These are phyloP conservation scores for Drosophila bunnanda DNA, from an alignment of 2,888 invertebrate genomes.

Conservation along the genomic window DNA sequence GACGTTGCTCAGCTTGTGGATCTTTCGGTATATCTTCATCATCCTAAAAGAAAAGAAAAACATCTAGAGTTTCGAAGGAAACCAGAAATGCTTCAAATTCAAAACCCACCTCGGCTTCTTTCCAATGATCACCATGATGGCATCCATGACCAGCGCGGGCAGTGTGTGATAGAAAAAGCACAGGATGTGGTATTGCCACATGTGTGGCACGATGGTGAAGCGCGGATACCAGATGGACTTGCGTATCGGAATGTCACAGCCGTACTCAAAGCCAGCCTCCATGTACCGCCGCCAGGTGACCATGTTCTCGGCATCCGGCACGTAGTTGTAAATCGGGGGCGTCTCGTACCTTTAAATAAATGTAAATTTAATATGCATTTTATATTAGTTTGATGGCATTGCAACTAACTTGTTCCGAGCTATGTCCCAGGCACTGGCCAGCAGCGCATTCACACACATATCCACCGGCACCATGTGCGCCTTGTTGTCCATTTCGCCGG, in stretches of 20 bases:
- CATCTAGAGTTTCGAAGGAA: too few relatives aligned
- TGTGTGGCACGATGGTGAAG: slow-evolving; percentile 85
- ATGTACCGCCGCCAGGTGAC: slow-evolving; percentile 92
- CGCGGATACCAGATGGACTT: slow-evolving; percentile 90
- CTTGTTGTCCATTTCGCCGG: slow-evolving; percentile 82
- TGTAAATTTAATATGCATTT: neutral
- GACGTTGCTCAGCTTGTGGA: slow-evolving; percentile 92
- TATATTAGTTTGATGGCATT: neutral
- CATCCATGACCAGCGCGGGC: slow-evolving; percentile 88
- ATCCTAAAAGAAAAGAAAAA: slow-evolving; percentile 86
- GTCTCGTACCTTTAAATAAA: slow-evolving; percentile 66
- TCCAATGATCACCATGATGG: slow-evolving; percentile 82
- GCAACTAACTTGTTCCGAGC: slow-evolving; percentile 82
- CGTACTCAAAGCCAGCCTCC: slow-evolving; percentile 84
- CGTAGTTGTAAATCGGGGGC: slow-evolving; percentile 90
- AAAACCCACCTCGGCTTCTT: slow-evolving; percentile 84
- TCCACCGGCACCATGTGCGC: slow-evolving; percentile 86
- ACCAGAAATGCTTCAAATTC: too few relatives aligned
- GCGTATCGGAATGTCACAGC: slow-evolving; percentile 87
- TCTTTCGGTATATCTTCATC: slow-evolving; percentile 91
- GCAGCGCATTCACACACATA: slow-evolving; percentile 85
- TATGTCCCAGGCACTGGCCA: slow-evolving; percentile 85
- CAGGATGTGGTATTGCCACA: slow-evolving; percentile 85
- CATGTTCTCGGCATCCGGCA: slow-evolving; percentile 92
- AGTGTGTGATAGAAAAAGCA: slow-evolving; percentile 88